Base-by-base conservation (phyloP, 2,113 vertebrate species). In the Forbesichthys agassizii region DNA sequence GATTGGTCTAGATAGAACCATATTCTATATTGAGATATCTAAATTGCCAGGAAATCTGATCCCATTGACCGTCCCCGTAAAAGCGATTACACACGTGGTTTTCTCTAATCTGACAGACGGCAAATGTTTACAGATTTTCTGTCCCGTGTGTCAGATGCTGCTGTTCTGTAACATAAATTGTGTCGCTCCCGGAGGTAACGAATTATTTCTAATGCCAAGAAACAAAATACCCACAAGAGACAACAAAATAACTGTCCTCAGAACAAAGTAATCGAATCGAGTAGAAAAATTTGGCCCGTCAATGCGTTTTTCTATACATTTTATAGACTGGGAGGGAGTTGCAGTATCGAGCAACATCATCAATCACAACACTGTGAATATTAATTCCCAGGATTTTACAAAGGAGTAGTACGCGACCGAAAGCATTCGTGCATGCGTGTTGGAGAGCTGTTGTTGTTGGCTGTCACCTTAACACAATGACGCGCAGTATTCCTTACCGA, bases 41-140 rank as follows among this genome's bases (percentile, higher is more conserved):
- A 42, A 42, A 42, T 42, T 6, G 7, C 36, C 36, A 5, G 36
- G 36, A 8, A 42, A 42, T 6, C 4, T 42, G 36, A 84, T 88
- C 84, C 75, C 12, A n/a, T 54, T 84, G 82, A 86, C 84, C 89
- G 46, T 71, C 64, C 56, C 71, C 53, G 68, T 52, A 76, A 68
- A 62, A 61, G 53, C 80, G 84, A 89, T 89, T 86, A 78, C 73
- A 72, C 88, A 88, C 84, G 86, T 89, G 88, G 84, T 47, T 67
- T 33, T 12, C 20, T 48, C 72, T 89, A 90, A 90, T 90, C 88
- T 82, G 83, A 74, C 73, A 20, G 54, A 69, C 71, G 2, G 69
- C 85, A 84, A 86, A 74, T 84, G 86, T 80, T 83, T 52, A 81
- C 76, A 61, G 82, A 82, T 82, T 78, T 79, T 49, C 75, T 68